A percentile compares a stretch with the other conserved stretches of the same genome.
Conservation (phyloP, 2,888 invertebrate genomes). For the Cryptocheilus praepositus region DNA sequence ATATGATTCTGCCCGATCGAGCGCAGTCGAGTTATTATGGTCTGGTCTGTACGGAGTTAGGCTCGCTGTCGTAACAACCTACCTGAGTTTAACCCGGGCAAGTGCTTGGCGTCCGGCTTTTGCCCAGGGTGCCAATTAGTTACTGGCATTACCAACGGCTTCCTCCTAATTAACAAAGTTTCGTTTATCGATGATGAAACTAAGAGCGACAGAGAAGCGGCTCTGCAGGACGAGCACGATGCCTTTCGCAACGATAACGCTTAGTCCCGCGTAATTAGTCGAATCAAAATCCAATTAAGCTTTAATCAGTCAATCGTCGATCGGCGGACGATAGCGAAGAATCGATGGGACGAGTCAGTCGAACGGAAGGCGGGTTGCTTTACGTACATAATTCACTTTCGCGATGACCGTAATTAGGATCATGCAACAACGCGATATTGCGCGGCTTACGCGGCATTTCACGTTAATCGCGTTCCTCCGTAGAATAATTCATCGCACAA, state of each 20-base stretch:
- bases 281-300: constrained; percentile 56
- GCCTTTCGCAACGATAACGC: constrained; percentile 39
- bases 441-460: too few relatives aligned
- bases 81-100: constrained; percentile 40
- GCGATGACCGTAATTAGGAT: not conserved
- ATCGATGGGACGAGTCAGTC: too few relatives aligned
- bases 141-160: constrained; percentile 66
- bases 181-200: constrained; percentile 64
- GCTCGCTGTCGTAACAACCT: constrained; percentile 38
- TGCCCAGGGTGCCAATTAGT: constrained; percentile 69
- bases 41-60: too few relatives aligned
- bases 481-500: too few relatives aligned
- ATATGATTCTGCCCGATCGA: too few relatives aligned
- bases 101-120: constrained; percentile 52
- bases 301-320: constrained; percentile 57
- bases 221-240: not conserved
- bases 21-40: too few relatives aligned
- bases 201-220: constrained; percentile 31
- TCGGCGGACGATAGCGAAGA: not conserved
- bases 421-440: too few relatives aligned
- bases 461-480: too few relatives aligned
- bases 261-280: constrained; percentile 53
- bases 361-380: too few relatives aligned
- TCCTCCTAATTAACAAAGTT: constrained; percentile 71
- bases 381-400: not conserved